Percentiles rank a stretch among this genome's conserved stretches.
These are phyloP conservation scores for Cerceris rybyensis DNA, from an alignment of 2,888 invertebrate genomes.

Conservation along the genomic window DNA sequence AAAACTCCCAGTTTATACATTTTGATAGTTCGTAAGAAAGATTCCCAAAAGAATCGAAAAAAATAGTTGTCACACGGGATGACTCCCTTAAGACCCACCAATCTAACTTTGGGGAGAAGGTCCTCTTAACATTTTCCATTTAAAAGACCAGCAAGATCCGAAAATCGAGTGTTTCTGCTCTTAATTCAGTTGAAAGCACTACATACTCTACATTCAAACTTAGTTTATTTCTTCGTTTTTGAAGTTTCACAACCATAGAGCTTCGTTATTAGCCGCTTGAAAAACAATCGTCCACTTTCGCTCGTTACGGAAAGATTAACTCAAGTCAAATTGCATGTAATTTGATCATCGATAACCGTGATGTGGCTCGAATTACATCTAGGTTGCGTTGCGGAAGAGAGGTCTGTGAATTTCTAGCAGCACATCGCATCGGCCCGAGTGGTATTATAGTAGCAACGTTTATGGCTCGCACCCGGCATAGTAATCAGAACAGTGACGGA, in stretches of 20 bases:
- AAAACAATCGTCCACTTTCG: background rate
- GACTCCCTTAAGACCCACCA: too few relatives aligned
- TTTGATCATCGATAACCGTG: conserved; percentile 3
- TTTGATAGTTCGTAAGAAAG: too few relatives aligned
- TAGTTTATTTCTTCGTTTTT: too few relatives aligned
- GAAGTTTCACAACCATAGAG: background rate
- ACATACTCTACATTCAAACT: too few relatives aligned
- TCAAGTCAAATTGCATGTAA: background rate
- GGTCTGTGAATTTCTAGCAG: conserved; percentile 28
- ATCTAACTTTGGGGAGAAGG: too few relatives aligned
- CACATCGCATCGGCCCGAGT: conserved; percentile 1
- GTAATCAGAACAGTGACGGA: conserved; percentile 57
- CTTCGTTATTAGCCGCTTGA: background rate
- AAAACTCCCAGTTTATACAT: too few relatives aligned
- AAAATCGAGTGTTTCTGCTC: too few relatives aligned
- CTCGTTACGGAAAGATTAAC: background rate
- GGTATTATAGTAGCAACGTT: conserved; percentile 50
- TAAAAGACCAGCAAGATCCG: too few relatives aligned
- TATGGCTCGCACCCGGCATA: conserved; percentile 49
- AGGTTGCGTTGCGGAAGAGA: conserved; percentile 24
- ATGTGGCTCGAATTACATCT: conserved; percentile 12
- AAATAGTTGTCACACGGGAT: too few relatives aligned
- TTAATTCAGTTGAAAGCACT: too few relatives aligned
- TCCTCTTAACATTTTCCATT: too few relatives aligned
- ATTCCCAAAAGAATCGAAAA: too few relatives aligned